Conservation (phyloP, 1,140 invertebrate species). For the Nixonia krombeini region DNA sequence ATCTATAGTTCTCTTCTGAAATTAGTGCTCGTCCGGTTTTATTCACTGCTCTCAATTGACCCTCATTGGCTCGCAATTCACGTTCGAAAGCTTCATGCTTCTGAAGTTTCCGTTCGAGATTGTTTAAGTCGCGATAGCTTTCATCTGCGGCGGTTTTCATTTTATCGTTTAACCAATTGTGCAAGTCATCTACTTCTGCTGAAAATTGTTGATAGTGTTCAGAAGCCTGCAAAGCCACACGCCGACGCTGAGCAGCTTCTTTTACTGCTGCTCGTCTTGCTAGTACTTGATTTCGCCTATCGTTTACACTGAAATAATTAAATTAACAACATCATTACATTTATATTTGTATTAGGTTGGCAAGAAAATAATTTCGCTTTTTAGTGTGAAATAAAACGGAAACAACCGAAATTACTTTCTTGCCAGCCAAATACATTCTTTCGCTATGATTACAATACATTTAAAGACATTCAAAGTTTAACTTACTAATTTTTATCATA, state of each 20-base stretch:
- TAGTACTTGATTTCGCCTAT: constrained; percentile 83
- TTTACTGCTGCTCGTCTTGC: constrained; percentile 82
- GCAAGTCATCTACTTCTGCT: constrained; percentile 89
- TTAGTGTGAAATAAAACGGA: too few species aligned
- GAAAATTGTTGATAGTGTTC: constrained; percentile 88
- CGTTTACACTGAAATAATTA: constrained; percentile 76
- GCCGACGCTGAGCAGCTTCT: constrained; percentile 79
- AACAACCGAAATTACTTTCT: too few species aligned
- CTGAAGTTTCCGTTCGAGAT: constrained; percentile 93
- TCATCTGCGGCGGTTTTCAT: constrained; percentile 92
- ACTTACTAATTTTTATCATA: constrained; percentile 88
- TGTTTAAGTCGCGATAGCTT: constrained; percentile 91
- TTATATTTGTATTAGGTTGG: too few species aligned
- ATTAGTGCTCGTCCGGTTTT: constrained; percentile 82
- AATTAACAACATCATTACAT: background rate
- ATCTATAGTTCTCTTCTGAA: constrained; percentile 79
- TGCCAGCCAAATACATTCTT: background rate
- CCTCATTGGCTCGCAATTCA: constrained; percentile 93
- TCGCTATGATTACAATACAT: too few species aligned
- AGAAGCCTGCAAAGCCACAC: constrained; percentile 82
- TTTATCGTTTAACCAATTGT: constrained; percentile 94
- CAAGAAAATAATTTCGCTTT: too few species aligned
- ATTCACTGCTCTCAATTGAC: constrained; percentile 87
- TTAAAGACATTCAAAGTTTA: too few species aligned
- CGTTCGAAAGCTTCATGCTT: constrained; percentile 98